A percentile compares a stretch with the other conserved stretches of the same genome.
Conservation (phyloP, 2,797 vertebrate species). For the Sebastiscus albofasciatus region DNA sequence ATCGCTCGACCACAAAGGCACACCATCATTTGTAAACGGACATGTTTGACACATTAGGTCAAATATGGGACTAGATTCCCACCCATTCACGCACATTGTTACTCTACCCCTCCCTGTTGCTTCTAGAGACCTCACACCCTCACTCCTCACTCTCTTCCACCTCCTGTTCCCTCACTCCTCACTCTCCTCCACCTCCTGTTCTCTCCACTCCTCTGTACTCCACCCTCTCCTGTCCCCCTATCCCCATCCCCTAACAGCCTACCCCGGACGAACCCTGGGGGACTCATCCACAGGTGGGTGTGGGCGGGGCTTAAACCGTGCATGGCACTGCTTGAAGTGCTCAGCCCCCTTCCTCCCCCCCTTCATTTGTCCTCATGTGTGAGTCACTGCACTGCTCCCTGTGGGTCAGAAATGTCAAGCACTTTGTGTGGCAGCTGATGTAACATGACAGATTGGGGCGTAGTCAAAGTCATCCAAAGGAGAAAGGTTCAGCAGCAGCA, state of each 20-base stretch:
- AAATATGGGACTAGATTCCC: constrained; percentile 56
- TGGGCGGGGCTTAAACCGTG: constrained; percentile 74
- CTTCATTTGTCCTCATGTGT: constrained; percentile 44
- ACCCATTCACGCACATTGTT: constrained; percentile 61
- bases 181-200: constrained; percentile 70
- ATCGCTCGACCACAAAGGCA: not conserved
- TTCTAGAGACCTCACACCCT: constrained; percentile 59
- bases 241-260: constrained; percentile 89
- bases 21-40: constrained; percentile 23
- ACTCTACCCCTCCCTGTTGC: constrained; percentile 50
- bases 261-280: constrained; percentile 92
- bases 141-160: constrained; percentile 73
- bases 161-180: constrained; percentile 52
- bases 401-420: constrained; percentile 12
- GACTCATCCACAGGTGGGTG: constrained; percentile 94
- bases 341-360: constrained; percentile 53
- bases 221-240: constrained; percentile 46
- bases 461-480: constrained; percentile 28
- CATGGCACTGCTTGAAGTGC: constrained; percentile 85
- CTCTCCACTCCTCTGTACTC: constrained; percentile 66
- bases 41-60: constrained; percentile 68
- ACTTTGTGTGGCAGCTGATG: not conserved
- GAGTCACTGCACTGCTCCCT: constrained; percentile 5
- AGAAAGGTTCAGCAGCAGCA: constrained; percentile 6
- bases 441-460: not conserved